Conservation (phyloP, 1,140 invertebrate species). For the Cyclina sinensis region DNA sequence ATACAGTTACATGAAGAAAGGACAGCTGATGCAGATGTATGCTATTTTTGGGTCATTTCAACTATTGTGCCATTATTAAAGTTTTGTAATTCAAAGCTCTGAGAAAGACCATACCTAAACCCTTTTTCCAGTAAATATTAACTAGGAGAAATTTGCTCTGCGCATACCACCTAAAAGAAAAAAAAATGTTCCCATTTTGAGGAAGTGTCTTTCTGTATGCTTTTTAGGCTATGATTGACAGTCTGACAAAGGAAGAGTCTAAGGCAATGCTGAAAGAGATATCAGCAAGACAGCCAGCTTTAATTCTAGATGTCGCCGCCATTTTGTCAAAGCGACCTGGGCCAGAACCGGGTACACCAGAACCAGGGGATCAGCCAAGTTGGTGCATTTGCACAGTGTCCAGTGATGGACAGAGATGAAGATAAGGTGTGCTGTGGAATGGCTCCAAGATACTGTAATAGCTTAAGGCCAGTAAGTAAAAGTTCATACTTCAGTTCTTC, state of each 20-base stretch:
- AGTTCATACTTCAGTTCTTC: too few species aligned
- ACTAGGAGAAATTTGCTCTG: too few species aligned
- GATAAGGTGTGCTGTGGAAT: slow-evolving; percentile 28
- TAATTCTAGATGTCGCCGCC: slow-evolving; percentile 4
- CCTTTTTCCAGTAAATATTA: too few species aligned
- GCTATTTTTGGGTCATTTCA: too few species aligned
- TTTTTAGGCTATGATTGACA: slow-evolving; percentile 18
- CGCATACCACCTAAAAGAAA: too few species aligned
- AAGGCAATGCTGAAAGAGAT: slow-evolving; percentile 3
- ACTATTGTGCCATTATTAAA: too few species aligned
- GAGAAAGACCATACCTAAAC: too few species aligned
- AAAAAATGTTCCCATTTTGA: too few species aligned
- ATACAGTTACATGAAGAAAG: too few species aligned
- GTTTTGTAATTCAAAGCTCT: too few species aligned
- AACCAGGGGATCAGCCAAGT: neutral
- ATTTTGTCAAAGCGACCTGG: neutral
- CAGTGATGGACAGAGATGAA: slow-evolving; percentile 1
- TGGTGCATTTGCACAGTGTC: slow-evolving; percentile 45
- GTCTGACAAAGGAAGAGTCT: neutral
- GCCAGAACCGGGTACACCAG: neutral
- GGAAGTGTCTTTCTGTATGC: too few species aligned
- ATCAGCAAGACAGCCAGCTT: neutral
- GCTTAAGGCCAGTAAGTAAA: slow-evolving; percentile 29
- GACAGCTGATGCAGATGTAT: too few species aligned
- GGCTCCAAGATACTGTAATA: slow-evolving; percentile 26